These are phyloP conservation scores for Camelus dromedarius DNA, from an alignment of 2,113 vertebrate genomes.

Conservation along the genomic window DNA sequence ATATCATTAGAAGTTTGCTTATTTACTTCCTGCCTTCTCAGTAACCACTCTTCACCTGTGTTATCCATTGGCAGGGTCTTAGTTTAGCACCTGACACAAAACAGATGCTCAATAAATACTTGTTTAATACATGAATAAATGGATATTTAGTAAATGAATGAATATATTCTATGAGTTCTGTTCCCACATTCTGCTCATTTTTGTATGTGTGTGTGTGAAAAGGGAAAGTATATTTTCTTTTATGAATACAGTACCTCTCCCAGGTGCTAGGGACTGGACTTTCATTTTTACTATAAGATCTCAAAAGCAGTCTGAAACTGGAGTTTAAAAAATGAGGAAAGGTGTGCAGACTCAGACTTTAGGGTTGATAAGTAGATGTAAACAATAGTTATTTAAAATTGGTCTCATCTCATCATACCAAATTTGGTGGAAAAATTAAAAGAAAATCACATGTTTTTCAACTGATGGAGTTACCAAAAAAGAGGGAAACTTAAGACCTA, in stretches of 20 bases:
- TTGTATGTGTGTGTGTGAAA: neutral
- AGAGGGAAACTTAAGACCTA: slow-evolving; percentile 55
- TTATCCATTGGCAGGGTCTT: neutral
- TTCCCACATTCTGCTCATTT: neutral
- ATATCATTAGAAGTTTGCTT: neutral
- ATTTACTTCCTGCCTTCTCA: neutral
- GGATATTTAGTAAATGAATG: neutral
- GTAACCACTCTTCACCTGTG: neutral
- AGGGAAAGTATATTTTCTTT: neutral
- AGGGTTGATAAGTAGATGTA: neutral
- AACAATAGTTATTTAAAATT: slow-evolving; percentile 32
- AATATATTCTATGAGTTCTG: neutral
- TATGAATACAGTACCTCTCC: neutral
- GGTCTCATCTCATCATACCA: neutral
- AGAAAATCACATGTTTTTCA: slow-evolving; percentile 4
- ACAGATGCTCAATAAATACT: neutral
- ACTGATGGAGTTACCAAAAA: slow-evolving; percentile 31
- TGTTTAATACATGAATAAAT: neutral
- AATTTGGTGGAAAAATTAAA: slow-evolving; percentile 1
- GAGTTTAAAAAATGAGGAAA: slow-evolving; percentile 19
- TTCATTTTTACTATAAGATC: neutral
- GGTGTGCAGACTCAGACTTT: neutral
- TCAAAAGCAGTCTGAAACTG: slow-evolving; percentile 3
- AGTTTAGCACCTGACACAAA: neutral
- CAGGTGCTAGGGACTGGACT: neutral